Conservation (phyloP, 2,888 invertebrate genomes). For the Drosophila multiciliata region DNA sequence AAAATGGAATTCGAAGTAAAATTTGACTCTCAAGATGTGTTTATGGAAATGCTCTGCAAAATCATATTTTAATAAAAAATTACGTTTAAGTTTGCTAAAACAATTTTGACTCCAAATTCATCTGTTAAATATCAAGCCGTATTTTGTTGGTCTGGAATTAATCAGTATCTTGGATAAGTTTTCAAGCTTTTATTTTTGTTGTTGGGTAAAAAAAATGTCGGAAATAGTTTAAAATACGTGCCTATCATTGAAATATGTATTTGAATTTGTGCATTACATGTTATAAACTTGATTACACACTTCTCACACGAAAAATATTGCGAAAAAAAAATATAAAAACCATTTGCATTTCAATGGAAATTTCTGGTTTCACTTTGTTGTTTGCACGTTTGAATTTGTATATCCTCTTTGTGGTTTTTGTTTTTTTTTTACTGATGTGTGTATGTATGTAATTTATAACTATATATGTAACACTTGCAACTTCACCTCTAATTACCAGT, state of each 20-base stretch:
- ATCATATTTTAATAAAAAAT: not conserved
- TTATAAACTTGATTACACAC: conserved; percentile 13
- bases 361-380: conserved; percentile 1
- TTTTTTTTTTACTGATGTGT: not conserved
- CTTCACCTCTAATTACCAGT: conserved; percentile 36
- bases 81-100: too few species aligned
- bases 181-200: not conserved
- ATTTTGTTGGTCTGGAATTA: not conserved
- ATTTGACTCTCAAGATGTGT: rapidly evolving
- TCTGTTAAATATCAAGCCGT: not conserved
- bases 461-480: conserved; percentile 1
- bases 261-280: not conserved
- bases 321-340: not conserved
- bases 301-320: not conserved
- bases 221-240: conserved; percentile 14
- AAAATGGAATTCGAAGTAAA: not conserved
- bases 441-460: not conserved
- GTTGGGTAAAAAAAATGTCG: too few species aligned
- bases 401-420: not conserved
- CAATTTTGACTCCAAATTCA: not conserved
- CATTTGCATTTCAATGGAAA: conserved; percentile 36
- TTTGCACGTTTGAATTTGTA: conserved; percentile 2
- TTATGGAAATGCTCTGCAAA: not conserved
- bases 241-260: not conserved
- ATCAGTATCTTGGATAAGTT: not conserved